Evolutionary conservation across 2,797 vertebrate genomes (phyloP).

Genomic region (Vireo griseus): DNA sequence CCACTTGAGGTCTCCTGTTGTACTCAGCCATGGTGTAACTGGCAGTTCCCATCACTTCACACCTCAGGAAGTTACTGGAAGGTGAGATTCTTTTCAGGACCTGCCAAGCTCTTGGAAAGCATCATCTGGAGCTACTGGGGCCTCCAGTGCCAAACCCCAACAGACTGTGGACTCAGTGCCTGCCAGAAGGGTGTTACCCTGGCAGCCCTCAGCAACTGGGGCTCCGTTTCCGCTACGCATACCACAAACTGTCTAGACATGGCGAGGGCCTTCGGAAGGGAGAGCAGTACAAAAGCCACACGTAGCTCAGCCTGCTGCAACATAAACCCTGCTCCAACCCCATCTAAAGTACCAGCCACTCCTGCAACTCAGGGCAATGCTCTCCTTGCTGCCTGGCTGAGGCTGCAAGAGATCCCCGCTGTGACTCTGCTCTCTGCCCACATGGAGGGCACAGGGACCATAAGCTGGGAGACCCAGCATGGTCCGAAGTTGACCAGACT

Average conservation of each 20-base stretch:
- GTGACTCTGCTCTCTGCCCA: neutral
- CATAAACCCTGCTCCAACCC: neutral
- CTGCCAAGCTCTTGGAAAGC: slow-evolving; percentile 55
- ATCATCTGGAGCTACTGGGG: slow-evolving; percentile 32
- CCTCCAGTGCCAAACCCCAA: slow-evolving; percentile 33
- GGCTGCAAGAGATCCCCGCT: neutral
- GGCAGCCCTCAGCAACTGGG: slow-evolving; percentile 23
- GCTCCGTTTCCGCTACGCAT: neutral
- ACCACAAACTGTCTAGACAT: slow-evolving; percentile 55
- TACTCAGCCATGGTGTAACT: neutral
- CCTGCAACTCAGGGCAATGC: neutral
- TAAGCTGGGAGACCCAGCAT: neutral
- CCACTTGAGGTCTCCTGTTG: neutral
- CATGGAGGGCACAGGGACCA: fast-evolving
- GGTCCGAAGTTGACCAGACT: neutral
- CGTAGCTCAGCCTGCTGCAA: slow-evolving; percentile 17
- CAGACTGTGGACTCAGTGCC: slow-evolving; percentile 1
- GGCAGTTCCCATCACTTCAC: neutral
- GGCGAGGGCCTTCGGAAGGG: slow-evolving; percentile 32
- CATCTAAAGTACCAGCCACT: neutral
- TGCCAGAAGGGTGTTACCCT: slow-evolving; percentile 63
- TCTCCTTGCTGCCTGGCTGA: neutral
- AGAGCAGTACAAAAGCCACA: slow-evolving; percentile 35
- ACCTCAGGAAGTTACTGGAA: slow-evolving; percentile 50
- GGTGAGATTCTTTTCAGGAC: slow-evolving; percentile 53